Percentiles rank a stretch among this genome's conserved stretches.
Conservation (phyloP, 2,888 invertebrate genomes). For the Synanthedon andrenaeformis region DNA sequence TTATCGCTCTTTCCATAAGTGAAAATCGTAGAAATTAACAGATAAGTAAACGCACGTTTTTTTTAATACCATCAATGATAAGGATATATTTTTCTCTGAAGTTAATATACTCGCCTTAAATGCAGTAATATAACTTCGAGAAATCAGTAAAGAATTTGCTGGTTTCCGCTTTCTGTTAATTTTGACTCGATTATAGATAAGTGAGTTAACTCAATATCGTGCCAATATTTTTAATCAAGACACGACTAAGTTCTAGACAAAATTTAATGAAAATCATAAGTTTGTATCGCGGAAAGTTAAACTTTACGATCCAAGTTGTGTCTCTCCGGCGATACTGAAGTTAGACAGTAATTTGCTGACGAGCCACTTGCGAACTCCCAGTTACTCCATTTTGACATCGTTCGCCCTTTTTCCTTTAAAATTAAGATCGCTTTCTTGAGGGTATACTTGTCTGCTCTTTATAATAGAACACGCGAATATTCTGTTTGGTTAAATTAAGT, state of each 20-base stretch:
- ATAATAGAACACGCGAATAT: too few relatives aligned
- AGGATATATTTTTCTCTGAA: too few relatives aligned
- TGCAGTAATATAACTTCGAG: too few relatives aligned
- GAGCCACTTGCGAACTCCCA: constrained; percentile 43
- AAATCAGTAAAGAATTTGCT: too few relatives aligned
- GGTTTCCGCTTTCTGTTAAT: too few relatives aligned
- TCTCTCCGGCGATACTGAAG: constrained; percentile 14
- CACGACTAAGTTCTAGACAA: constrained; percentile 10
- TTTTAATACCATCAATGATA: too few relatives aligned
- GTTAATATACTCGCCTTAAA: too few relatives aligned
- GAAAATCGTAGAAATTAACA: too few relatives aligned
- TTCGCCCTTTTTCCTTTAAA: constrained; percentile 7
- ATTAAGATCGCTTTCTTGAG: not conserved
- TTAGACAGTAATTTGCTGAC: constrained; percentile 45
- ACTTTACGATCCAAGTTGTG: constrained; percentile 34
- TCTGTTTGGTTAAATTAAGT: too few relatives aligned
- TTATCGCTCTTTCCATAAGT: too few relatives aligned
- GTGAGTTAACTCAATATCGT: not conserved
- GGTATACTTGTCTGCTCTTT: not conserved
- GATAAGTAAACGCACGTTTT: too few relatives aligned
- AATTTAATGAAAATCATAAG: constrained; percentile 57
- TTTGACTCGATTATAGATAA: not conserved
- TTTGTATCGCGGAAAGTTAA: constrained; percentile 44
- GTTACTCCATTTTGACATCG: constrained; percentile 20
- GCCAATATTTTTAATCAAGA: not conserved